These are phyloP conservation scores for Euphydryas editha DNA, from an alignment of 2,888 invertebrate genomes.

Conservation along the genomic window DNA sequence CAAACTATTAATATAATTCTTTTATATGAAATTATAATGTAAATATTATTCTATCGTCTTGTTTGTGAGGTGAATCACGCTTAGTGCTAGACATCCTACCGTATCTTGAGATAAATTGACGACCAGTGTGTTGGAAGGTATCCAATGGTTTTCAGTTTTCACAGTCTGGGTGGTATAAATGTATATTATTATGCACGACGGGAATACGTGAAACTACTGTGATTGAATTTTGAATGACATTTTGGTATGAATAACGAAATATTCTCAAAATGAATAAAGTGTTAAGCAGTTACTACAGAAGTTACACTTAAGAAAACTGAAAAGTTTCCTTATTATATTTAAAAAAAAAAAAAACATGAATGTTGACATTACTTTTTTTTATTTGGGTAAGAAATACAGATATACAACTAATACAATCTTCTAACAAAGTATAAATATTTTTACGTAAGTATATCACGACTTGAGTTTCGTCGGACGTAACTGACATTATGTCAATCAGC, in stretches of 20 bases:
- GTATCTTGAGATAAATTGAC: slow-evolving; percentile 29
- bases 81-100: slow-evolving; percentile 18
- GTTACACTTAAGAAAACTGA: too few relatives aligned
- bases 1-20: neutral
- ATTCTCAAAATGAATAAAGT: too few relatives aligned
- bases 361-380: neutral
- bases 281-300: too few relatives aligned
- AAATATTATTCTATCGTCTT: slow-evolving; percentile 11
- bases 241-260: neutral
- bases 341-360: too few relatives aligned
- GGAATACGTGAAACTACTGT: neutral
- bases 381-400: neutral
- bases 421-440: too few relatives aligned
- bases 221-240: neutral
- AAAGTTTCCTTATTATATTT: too few relatives aligned
- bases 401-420: neutral
- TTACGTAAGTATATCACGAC: neutral
- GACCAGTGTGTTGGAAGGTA: slow-evolving; percentile 32
- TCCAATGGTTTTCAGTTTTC: slow-evolving; percentile 33
- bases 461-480: neutral
- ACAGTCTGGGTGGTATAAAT: slow-evolving; percentile 25
- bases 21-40: neutral
- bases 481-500: slow-evolving; percentile 20
- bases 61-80: slow-evolving; percentile 26
- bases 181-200: slow-evolving; percentile 7